A percentile compares a stretch with the other conserved stretches of the same genome.
Conservation (phyloP, 35 echinoderm and acorn worm genomes). For the Strongylocentrotus purpuratus region DNA sequence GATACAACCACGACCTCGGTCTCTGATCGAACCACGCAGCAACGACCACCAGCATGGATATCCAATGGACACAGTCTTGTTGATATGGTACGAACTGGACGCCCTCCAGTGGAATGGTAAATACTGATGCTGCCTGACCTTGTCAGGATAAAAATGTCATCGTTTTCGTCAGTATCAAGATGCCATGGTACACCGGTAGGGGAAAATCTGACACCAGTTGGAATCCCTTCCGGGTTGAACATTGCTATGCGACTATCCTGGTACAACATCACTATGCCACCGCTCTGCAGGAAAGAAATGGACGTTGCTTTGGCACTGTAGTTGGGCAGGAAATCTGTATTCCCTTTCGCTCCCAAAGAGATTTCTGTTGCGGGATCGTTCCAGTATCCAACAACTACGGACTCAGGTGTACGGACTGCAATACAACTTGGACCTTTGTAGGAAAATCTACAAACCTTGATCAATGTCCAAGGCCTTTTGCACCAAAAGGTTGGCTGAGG, state of each 20-base stretch:
- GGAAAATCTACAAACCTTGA: background rate
- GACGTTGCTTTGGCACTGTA: background rate
- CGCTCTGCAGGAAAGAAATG: background rate
- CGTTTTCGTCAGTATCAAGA: background rate
- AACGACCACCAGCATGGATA: background rate
- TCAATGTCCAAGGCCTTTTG: background rate
- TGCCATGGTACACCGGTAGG: background rate
- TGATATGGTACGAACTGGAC: background rate
- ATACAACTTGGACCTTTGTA: background rate
- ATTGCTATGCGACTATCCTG: background rate
- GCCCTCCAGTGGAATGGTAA: background rate
- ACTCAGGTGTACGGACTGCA: background rate
- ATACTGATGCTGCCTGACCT: background rate
- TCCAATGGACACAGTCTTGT: background rate
- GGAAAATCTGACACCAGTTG: background rate
- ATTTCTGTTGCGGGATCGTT: background rate
- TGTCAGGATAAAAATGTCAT: background rate
- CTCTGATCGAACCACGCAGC: background rate
- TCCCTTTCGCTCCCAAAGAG: background rate
- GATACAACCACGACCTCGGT: background rate
- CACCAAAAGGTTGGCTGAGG: background rate
- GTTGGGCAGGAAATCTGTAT: background rate
- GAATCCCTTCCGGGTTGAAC: background rate
- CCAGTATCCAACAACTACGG: background rate
- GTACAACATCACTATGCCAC: background rate